phyloP scores from a whole-genome alignment of 2,888 invertebrate species.

The Nomada goodeniana region DNA sequence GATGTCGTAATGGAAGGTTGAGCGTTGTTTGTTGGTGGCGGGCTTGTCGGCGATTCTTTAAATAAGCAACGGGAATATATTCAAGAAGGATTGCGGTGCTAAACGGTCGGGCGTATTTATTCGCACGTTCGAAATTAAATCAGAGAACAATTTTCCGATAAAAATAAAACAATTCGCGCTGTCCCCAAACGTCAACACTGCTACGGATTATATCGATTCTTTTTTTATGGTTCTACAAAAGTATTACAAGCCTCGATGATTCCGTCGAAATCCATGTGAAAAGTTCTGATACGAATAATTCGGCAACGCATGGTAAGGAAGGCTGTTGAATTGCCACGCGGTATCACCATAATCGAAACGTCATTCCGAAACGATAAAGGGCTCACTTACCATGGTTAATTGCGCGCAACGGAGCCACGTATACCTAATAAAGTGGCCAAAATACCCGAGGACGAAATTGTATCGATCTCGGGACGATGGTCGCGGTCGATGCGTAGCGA shows the following conservation, averaged over 20 bases:
- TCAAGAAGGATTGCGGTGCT: background rate
- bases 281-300: background rate
- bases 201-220: too few species aligned
- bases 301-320: slow-evolving; percentile 5
- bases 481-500: slow-evolving; percentile 59
- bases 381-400: slow-evolving; percentile 10
- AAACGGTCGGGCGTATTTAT: background rate
- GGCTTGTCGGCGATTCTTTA: background rate
- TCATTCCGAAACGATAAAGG: slow-evolving; percentile 22
- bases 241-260: too few species aligned
- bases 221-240: too few species aligned
- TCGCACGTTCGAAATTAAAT: background rate
- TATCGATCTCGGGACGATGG: slow-evolving; percentile 40
- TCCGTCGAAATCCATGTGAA: background rate
- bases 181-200: too few species aligned
- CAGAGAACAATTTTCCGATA: too few species aligned
- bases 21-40: background rate
- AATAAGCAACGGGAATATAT: background rate
- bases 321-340: slow-evolving; percentile 4
- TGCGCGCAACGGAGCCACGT: slow-evolving; percentile 33
- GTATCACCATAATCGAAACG: background rate
- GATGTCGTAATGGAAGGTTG: slow-evolving; percentile 11
- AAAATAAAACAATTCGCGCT: too few species aligned
- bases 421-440: slow-evolving; percentile 34
- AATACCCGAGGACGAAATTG: slow-evolving; percentile 19